Base-by-base conservation (phyloP, 2,888 invertebrate species). In the Crepidodera aurea region DNA sequence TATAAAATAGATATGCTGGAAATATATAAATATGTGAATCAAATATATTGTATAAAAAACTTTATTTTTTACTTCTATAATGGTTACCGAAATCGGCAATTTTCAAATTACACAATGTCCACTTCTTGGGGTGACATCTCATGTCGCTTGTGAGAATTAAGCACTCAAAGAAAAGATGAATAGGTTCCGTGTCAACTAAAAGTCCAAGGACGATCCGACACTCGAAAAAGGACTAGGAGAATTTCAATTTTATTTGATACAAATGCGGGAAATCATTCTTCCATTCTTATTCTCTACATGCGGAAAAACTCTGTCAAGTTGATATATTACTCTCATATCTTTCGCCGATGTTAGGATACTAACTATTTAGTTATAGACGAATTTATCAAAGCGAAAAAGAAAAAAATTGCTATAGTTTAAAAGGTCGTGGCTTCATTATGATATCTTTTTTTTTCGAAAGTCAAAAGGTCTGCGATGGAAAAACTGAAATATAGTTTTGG, bases 161-260 rank as follows among this genome's bases (percentile, higher is more conserved):
- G 22, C 6, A 22, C 22, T 32, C 29, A 56, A 27, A 27, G 42
- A 53, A 58, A 57, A 64, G 60, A 60, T 19, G 57, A 53, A 64
- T 60, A 19, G 44, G 44, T 61, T 22, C 42, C 18, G 29, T 57
- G 64, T 53, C 60, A 57, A 60, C 46, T 48, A 34, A 50, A 60
- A 55, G 60, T 55, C 55, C 55, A 50, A 46, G 55, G 60, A 60
- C 60, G 60, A 60, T 50, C 50, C 50, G 60, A 55, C 55, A 51
- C 61, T 61, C 61, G 42, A 56, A 51, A 50, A 56, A 37, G 61
- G 51, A 56, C 55, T 51, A 61, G 27, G 50, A 56, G 61, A 61
- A 61, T 61, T 61, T 61, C 61, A 61, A 61, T 61, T 61, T 61
- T 61, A 61, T 61, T 61, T 61, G 42, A 56, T 56, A 61, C 55